Percentiles rank a stretch among this genome's conserved stretches.
These are phyloP conservation scores for Diabrotica undecimpunctata DNA, from an alignment of 1,140 invertebrate genomes.

Conservation along the genomic window DNA sequence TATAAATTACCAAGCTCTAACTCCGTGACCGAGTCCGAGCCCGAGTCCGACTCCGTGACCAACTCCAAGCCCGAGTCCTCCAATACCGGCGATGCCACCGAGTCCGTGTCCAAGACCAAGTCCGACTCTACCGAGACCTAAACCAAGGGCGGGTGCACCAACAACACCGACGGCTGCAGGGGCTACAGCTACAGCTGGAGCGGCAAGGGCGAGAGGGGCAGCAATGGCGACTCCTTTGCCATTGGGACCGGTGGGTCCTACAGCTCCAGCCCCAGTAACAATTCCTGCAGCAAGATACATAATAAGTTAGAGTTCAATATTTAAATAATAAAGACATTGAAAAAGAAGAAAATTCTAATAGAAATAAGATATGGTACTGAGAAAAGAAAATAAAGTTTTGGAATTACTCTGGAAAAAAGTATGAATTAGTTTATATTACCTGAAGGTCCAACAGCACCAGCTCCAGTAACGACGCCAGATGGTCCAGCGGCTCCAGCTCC, in stretches of 20 bases:
- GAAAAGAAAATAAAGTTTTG: too few species aligned
- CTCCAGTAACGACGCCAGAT: background rate
- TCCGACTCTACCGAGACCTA: background rate
- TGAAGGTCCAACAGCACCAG: background rate
- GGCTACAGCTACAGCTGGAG: background rate
- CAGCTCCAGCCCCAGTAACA: conserved; percentile 12
- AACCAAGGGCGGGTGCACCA: background rate
- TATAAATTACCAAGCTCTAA: background rate
- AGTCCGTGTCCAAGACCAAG: background rate
- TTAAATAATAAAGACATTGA: too few species aligned
- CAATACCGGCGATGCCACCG: background rate
- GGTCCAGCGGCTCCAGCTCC: background rate
- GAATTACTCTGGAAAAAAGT: too few species aligned
- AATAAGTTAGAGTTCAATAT: background rate
- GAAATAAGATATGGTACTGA: too few species aligned
- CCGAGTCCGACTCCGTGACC: background rate
- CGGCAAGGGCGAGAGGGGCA: background rate
- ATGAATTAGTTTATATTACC: background rate
- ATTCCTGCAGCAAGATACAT: background rate
- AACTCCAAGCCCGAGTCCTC: background rate
- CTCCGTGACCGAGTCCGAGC: conserved; percentile 8
- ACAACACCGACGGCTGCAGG: background rate
- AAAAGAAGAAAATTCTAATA: too few species aligned
- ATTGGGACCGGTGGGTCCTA: conserved; percentile 15
- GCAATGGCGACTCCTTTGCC: conserved; percentile 2